These are phyloP conservation scores for Ptilodon capucinus DNA, from an alignment of 2,888 invertebrate species.

Conservation along the genomic window DNA sequence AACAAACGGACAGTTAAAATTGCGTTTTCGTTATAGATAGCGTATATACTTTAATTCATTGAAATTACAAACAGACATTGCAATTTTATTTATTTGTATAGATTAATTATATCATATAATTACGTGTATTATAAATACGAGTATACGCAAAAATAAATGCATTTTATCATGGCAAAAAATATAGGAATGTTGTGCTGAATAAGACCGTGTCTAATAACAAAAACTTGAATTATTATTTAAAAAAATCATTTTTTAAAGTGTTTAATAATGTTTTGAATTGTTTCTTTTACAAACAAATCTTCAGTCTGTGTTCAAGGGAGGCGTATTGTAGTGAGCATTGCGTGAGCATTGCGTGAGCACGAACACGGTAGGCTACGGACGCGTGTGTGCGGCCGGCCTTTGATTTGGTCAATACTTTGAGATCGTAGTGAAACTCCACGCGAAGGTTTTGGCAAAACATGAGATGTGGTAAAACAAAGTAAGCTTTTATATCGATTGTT, in stretches of 20 bases:
- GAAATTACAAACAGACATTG: too few species aligned
- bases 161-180: slow-evolving; percentile 63
- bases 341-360: too few species aligned
- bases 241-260: not conserved
- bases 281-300: not conserved
- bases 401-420: not conserved
- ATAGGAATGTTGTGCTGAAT: slow-evolving; percentile 56
- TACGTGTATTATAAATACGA: slow-evolving; percentile 29
- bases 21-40: too few species aligned
- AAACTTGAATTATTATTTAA: not conserved
- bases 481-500: slow-evolving; percentile 18
- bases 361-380: too few species aligned
- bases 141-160: slow-evolving; percentile 66
- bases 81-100: too few species aligned
- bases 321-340: not conserved
- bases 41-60: too few species aligned
- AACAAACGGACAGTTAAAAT: too few species aligned
- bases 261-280: too few species aligned
- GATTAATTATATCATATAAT: too few species aligned
- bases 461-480: not conserved
- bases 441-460: not conserved
- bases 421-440: not conserved
- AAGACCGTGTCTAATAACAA: not conserved
- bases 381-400: too few species aligned
- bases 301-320: not conserved